Base-by-base conservation (phyloP, 2,797 vertebrate species). In the Platalea minor region DNA sequence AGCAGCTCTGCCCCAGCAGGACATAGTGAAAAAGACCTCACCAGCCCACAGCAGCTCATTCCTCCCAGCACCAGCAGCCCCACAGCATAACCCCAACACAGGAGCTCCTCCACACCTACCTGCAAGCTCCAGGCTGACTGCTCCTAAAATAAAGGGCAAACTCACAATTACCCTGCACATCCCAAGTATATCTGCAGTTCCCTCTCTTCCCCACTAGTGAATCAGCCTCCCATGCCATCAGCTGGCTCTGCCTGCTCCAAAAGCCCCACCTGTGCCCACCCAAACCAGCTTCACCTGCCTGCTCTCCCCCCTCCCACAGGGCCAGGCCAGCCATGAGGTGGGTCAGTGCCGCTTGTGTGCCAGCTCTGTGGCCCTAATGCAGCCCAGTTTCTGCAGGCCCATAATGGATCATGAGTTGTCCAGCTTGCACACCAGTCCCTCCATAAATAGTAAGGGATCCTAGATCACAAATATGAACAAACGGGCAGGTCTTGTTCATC, bases 151-250 rank as follows among this genome's bases (percentile, higher is more conserved):
- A 17, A 65, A 53, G 3, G 0, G 0, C 17, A 72, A 1, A 2
- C 3, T 2, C 24, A 5, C 5, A 0, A 0, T 2, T 8, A 1
- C 0, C 1, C 11, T 23, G 1, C 19, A 5, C 12, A n/a, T 60
- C 18, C 35, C 78, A 83, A 57, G 31, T 17, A 6, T 17, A 63
- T 19, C 60, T 69, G 20, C 46, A n/a, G 21, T 6, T 39, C 21
- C 5, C 35, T 54, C 13, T 41, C 43, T 28, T 57, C 45, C 25
- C 28, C 28, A 33, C 7, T 0, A 2, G 10, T 9, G 3, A 31
- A 70, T 35, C 61, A 77, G 13, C 39, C 59, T 79, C 68, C 10
- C 82, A 29, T 18, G 3, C 12, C 7, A 6, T 17, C 83, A 74
- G 25, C 57, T 26, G 26, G 45, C 50, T 70, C 33, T 0, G 0